Conservation (phyloP, 2,113 vertebrate genomes). For the Rostratula benghalensis region DNA sequence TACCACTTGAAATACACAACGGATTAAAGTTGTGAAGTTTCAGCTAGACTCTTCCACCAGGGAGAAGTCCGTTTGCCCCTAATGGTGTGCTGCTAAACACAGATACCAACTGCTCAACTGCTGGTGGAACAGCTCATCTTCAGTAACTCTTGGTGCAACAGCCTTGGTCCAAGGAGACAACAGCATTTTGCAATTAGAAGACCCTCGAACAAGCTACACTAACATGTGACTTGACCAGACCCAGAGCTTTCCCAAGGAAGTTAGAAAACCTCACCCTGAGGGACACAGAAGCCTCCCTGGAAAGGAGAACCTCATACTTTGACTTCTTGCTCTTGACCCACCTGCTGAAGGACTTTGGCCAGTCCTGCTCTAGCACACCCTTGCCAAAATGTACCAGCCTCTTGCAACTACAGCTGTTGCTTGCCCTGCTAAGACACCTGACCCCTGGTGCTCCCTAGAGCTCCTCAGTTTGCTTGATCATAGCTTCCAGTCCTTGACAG, state of each 20-base stretch:
- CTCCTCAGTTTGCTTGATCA: neutral
- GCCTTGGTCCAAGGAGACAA: neutral
- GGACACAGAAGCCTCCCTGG: neutral
- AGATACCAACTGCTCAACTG: rapidly evolving
- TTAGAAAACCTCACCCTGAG: neutral
- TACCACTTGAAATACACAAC: neutral
- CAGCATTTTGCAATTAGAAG: neutral
- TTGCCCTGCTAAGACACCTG: neutral
- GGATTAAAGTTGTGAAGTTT: neutral
- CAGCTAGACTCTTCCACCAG: neutral
- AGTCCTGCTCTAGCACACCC: neutral
- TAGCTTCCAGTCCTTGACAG: neutral
- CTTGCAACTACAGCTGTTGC: neutral
- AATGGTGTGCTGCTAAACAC: neutral
- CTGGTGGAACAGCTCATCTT: neutral
- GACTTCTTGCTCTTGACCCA: neutral
- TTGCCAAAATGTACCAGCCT: neutral
- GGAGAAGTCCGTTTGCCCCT: neutral
- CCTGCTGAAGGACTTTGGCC: neutral
- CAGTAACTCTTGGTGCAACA: neutral
- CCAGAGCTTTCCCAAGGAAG: neutral
- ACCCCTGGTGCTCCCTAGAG: rapidly evolving
- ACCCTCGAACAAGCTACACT: neutral
- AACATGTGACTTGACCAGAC: neutral
- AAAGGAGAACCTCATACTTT: neutral